Evolutionary conservation across 2,888 invertebrate genomes (phyloP).

Genomic region (Himalopsyche kuldschensis): DNA sequence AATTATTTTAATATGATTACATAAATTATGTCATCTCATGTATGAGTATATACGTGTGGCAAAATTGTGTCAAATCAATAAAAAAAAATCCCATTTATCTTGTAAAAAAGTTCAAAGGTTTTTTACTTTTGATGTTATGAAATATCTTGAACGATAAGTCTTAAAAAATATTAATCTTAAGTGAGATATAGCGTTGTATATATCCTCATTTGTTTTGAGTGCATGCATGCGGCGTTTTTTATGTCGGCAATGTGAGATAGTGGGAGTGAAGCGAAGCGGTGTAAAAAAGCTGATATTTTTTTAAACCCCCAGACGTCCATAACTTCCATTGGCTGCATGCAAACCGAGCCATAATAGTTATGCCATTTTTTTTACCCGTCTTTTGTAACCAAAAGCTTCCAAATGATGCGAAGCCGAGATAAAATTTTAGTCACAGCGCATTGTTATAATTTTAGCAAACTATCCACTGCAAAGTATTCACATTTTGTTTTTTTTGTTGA

Average conservation of each 20-base stretch:
- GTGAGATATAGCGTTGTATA: not conserved
- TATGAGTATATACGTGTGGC: too few species aligned
- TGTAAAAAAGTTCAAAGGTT: too few species aligned
- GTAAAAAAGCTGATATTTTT: not conserved
- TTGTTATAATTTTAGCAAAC: too few species aligned
- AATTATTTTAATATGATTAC: too few species aligned
- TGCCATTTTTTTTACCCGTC: not conserved
- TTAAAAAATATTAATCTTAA: not conserved
- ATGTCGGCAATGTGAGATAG: not conserved
- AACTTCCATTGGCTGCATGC: not conserved
- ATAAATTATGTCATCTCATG: too few species aligned
- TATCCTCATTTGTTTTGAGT: not conserved
- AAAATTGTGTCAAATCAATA: too few species aligned
- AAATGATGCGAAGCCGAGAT: too few species aligned
- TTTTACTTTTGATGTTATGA: too few species aligned
- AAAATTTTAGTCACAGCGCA: too few species aligned
- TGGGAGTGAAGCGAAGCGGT: not conserved
- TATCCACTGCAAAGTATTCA: too few species aligned
- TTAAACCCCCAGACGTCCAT: not conserved
- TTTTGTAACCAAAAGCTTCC: not conserved
- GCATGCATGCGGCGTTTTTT: not conserved
- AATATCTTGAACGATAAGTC: not conserved
- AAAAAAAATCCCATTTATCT: too few species aligned
- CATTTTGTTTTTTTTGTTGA: too few species aligned
- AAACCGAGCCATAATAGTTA: not conserved